A percentile compares a stretch with the other conserved stretches of the same genome.
These are phyloP conservation scores for Bombus huntii DNA, from an alignment of 1,140 invertebrate genomes.

Conservation along the genomic window DNA sequence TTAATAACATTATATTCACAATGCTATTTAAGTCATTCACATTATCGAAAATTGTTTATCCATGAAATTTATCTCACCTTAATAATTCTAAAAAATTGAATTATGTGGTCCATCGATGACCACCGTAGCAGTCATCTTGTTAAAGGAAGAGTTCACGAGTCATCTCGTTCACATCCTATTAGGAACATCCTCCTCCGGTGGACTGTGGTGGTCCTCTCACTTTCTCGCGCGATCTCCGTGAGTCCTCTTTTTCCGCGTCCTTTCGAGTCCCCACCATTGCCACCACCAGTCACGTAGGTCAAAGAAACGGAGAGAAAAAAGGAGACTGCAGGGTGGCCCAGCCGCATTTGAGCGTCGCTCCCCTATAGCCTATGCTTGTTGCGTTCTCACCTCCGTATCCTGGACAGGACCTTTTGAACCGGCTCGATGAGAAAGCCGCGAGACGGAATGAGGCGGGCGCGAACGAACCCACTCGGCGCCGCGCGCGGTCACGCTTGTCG, in stretches of 20 bases:
- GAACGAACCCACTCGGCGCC: not conserved
- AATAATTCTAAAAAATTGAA: no score
- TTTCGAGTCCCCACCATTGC: not conserved
- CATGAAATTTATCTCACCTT: no score
- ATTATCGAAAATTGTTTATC: no score
- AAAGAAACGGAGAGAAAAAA: slow-evolving; percentile 1
- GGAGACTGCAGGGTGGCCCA: not conserved
- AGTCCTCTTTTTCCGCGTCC: not conserved
- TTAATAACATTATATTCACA: no score
- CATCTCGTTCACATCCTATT: slow-evolving; percentile 5
- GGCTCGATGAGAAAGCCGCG: slow-evolving; percentile 26
- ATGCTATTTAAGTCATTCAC: no score
- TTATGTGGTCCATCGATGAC: no score
- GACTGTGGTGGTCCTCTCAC: not conserved
- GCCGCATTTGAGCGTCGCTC: slow-evolving; percentile 42
- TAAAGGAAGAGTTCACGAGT: not conserved
- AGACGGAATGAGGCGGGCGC: slow-evolving; percentile 1
- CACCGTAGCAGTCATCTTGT: no score
- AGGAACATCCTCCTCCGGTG: not conserved
- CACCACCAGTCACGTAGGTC: not conserved
- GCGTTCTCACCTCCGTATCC: slow-evolving; percentile 17
- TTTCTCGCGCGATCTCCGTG: slow-evolving; percentile 1
- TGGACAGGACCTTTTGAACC: slow-evolving; percentile 46
- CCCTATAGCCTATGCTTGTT: slow-evolving; percentile 42
- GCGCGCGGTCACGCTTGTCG: slow-evolving; percentile 11